These are phyloP conservation scores for Danaus melanippus DNA, from an alignment of 1,140 invertebrate genomes.

Conservation along the genomic window DNA sequence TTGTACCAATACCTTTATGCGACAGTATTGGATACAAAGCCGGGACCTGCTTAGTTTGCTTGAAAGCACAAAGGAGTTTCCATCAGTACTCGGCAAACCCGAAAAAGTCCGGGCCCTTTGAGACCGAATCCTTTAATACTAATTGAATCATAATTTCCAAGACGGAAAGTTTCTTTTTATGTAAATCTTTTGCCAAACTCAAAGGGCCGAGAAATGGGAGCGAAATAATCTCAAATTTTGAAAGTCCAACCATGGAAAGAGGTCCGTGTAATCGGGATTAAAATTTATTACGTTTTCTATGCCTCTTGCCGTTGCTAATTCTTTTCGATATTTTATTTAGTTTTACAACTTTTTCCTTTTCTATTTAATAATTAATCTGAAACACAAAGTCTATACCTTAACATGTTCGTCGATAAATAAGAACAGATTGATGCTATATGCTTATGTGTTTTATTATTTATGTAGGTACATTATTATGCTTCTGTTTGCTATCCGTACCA, in stretches of 20 bases:
- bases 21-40: conserved; percentile 46
- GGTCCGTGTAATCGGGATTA: conserved; percentile 44
- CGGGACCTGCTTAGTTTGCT: conserved; percentile 59
- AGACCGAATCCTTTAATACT: conserved; percentile 68
- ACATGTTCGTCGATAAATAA: too few species aligned
- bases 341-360: conserved; percentile 12
- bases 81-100: conserved; percentile 54
- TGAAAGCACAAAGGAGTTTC: conserved; percentile 59
- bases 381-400: too few species aligned
- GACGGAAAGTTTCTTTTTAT: conserved; percentile 69
- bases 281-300: conserved; percentile 44
- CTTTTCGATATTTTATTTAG: conserved; percentile 20
- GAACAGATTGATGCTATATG: too few species aligned
- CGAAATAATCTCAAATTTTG: conserved; percentile 58
- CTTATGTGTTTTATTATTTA: too few species aligned
- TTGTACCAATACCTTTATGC: conserved; percentile 43
- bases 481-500: too few species aligned
- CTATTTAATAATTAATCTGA: conserved; percentile 3
- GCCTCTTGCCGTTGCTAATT: conserved; percentile 21
- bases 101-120: conserved; percentile 62
- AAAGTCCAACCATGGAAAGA: conserved; percentile 34
- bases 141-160: conserved; percentile 70
- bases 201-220: conserved; percentile 50
- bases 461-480: too few species aligned
- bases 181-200: conserved; percentile 64